Conservation (phyloP, 1,140 invertebrate species). For the Drosophila pachea region DNA sequence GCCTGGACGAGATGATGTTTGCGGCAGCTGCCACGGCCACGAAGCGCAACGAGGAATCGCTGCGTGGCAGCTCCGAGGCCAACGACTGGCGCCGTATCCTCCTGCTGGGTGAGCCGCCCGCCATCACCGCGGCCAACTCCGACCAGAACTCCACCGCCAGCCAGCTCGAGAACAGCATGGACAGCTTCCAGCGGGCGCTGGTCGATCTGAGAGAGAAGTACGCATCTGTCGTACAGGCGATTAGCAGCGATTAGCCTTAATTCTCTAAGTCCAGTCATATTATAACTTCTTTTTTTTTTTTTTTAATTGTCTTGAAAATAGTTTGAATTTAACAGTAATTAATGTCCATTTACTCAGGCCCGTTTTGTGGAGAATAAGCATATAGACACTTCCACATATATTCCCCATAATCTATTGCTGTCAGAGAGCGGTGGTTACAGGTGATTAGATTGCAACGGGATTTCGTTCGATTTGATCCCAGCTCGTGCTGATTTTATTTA, state of each 20-base stretch:
- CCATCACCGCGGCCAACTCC: not conserved
- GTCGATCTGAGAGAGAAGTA: constrained; percentile 64
- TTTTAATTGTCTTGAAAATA: no score
- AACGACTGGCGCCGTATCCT: constrained; percentile 61
- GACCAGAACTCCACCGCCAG: constrained; percentile 25
- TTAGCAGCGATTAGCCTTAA: constrained; percentile 50
- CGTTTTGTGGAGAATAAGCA: no score
- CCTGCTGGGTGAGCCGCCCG: constrained; percentile 48
- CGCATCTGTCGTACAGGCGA: constrained; percentile 46
- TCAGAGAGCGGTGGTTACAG: no score
- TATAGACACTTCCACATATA: not conserved
- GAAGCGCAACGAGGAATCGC: constrained; percentile 37
- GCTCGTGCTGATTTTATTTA: no score
- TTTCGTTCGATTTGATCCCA: no score
- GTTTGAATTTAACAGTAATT: no score
- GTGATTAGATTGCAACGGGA: no score
- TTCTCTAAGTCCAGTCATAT: constrained; percentile 24
- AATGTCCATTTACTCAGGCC: no score
- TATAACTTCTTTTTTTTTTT: no score
- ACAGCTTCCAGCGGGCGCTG: constrained; percentile 59
- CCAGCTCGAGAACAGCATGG: constrained; percentile 59
- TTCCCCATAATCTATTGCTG: no score
- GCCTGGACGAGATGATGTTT: constrained; percentile 48
- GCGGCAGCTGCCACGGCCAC: constrained; percentile 9
- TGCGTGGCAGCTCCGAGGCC: constrained; percentile 44